Conservation (phyloP, 2,797 vertebrate species). For the Tadarida brasiliensis region DNA sequence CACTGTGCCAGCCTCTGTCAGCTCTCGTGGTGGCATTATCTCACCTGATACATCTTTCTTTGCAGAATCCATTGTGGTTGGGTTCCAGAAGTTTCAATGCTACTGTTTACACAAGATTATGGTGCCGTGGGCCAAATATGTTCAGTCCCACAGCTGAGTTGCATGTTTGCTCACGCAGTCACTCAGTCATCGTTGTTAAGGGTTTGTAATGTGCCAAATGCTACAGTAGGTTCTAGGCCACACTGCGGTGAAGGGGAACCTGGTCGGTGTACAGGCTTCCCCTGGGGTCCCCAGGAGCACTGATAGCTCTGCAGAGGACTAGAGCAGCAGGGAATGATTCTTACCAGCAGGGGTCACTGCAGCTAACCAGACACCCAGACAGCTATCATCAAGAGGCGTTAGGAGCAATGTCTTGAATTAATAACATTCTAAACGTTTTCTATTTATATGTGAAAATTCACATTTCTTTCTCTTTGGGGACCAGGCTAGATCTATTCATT, state of each 20-base stretch:
- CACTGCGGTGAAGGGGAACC: rapidly evolving
- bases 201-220: neutral
- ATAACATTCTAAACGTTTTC: conserved; percentile 74
- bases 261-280: neutral
- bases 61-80: neutral
- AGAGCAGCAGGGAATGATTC: neutral
- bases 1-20: neutral
- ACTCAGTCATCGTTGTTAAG: neutral
- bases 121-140: neutral
- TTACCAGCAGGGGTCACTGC: conserved; percentile 56
- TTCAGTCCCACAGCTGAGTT: neutral
- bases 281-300: rapidly evolving
- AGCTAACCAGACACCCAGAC: conserved; percentile 57
- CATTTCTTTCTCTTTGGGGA: conserved; percentile 80
- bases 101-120: neutral
- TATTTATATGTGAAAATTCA: conserved; percentile 79
- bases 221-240: neutral
- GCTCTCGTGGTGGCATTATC: neutral
- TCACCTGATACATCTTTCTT: neutral
- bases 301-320: neutral
- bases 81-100: neutral
- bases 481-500: conserved; percentile 84
- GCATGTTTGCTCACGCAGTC: neutral
- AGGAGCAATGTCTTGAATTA: conserved; percentile 76
- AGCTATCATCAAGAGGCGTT: neutral